A percentile compares a stretch with the other conserved stretches of the same genome.
Evolutionary conservation across 2,888 invertebrate genomes (phyloP).

Genomic region (Tupiocoris notatus): DNA sequence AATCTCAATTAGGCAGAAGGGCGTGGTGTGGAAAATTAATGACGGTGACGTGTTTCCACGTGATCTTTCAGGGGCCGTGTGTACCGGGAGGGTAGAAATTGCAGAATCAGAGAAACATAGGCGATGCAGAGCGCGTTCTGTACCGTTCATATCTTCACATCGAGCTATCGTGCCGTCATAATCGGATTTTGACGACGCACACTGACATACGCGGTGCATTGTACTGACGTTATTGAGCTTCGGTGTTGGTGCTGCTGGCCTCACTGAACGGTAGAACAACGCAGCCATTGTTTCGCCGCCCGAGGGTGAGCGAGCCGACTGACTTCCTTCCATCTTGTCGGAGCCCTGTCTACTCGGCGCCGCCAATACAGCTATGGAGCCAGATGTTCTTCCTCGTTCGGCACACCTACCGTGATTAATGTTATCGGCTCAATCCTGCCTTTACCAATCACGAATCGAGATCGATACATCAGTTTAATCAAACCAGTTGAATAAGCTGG

Average conservation of each 20-base stretch:
- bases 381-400: neutral
- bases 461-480: too few relatives aligned
- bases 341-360: neutral
- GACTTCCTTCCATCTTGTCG: neutral
- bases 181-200: neutral
- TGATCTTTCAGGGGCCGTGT: neutral
- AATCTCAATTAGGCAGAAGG: neutral
- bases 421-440: neutral
- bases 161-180: neutral
- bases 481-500: too few relatives aligned
- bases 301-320: too few relatives aligned
- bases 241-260: neutral
- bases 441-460: too few relatives aligned
- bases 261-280: neutral
- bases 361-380: neutral
- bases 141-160: neutral
- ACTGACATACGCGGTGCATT: neutral
- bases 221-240: neutral
- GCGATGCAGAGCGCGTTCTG: neutral
- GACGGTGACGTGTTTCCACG: neutral
- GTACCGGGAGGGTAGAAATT: too few relatives aligned
- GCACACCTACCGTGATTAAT: neutral
- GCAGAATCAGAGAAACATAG: neutral
- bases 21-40: neutral
- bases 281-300: neutral